phyloP scores from a whole-genome alignment of 2,113 vertebrate species.

The Lampris megalopsis region DNA sequence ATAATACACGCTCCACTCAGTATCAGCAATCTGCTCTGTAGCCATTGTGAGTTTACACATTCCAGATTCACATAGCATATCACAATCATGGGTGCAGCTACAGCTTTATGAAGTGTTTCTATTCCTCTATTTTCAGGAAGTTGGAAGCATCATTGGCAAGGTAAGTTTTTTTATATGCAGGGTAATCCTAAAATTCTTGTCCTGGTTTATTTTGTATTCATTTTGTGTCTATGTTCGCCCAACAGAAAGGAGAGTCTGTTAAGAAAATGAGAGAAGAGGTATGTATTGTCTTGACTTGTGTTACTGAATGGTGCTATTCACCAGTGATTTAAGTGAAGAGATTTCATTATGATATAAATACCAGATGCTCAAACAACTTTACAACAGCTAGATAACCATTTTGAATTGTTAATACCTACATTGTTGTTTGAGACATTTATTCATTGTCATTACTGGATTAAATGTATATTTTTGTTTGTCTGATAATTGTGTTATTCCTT shows the following conservation, averaged over 20 bases:
- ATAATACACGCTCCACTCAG: background rate
- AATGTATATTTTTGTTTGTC: background rate
- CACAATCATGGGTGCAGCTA: background rate
- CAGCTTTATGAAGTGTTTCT: background rate
- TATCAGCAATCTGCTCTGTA: background rate
- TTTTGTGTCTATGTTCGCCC: conserved; percentile 1
- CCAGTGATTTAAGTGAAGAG: no score
- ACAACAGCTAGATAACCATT: background rate
- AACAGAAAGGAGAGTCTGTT: conserved; percentile 96
- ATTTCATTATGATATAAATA: no score
- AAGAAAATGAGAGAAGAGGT: conserved; percentile 99
- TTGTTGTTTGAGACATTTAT: conserved; percentile 3
- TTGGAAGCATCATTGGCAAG: conserved; percentile 89
- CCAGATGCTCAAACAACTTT: no score
- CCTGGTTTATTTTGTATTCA: conserved; percentile 35
- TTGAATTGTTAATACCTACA: background rate
- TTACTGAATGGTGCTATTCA: no score
- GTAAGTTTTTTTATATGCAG: conserved; percentile 60
- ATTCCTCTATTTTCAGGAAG: conserved; percentile 74
- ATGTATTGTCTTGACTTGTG: conserved; percentile 37
- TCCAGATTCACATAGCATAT: background rate
- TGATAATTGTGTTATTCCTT: background rate
- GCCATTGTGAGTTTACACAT: background rate
- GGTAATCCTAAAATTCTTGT: background rate
- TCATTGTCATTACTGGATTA: background rate